phyloP scores from a whole-genome alignment of 2,888 invertebrate species.

The Ctenicera cuprea region DNA sequence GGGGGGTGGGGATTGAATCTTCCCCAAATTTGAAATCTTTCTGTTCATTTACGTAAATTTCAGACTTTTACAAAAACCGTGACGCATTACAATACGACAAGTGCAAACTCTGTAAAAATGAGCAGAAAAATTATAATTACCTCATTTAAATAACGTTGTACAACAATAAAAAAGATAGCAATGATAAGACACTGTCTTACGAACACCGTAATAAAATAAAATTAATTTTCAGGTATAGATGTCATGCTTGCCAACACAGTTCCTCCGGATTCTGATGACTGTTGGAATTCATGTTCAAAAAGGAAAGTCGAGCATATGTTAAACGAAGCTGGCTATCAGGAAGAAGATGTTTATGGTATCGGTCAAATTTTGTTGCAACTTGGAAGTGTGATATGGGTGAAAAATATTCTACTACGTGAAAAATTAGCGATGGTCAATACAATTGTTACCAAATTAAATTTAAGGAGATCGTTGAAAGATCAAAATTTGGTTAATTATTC shows the following conservation, averaged over 20 bases:
- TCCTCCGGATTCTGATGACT: conserved; percentile 65
- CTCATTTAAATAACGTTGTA: too few species aligned
- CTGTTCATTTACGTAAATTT: too few species aligned
- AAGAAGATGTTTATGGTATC: conserved; percentile 65
- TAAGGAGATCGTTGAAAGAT: conserved; percentile 74
- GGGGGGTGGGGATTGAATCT: too few species aligned
- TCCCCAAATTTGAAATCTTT: too few species aligned
- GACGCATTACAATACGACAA: too few species aligned
- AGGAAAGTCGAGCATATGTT: conserved; percentile 44
- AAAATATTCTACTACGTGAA: conserved; percentile 77
- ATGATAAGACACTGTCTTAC: too few species aligned
- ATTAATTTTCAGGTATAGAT: conserved; percentile 59
- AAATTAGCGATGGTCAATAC: conserved; percentile 74
- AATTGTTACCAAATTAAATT: conserved; percentile 74
- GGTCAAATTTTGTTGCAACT: conserved; percentile 76
- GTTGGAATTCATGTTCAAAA: conserved; percentile 55
- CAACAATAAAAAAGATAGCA: too few species aligned
- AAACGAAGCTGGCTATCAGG: conserved; percentile 35
- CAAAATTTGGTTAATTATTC: conserved; percentile 71
- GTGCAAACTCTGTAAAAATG: too few species aligned
- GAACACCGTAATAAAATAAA: too few species aligned
- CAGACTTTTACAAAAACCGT: too few species aligned
- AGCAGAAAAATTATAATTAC: too few species aligned
- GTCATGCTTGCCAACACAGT: conserved; percentile 64
- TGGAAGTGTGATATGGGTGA: conserved; percentile 79